These are phyloP conservation scores for Syngnathus rostellatus DNA, from an alignment of 2,797 vertebrate genomes.

Conservation along the genomic window DNA sequence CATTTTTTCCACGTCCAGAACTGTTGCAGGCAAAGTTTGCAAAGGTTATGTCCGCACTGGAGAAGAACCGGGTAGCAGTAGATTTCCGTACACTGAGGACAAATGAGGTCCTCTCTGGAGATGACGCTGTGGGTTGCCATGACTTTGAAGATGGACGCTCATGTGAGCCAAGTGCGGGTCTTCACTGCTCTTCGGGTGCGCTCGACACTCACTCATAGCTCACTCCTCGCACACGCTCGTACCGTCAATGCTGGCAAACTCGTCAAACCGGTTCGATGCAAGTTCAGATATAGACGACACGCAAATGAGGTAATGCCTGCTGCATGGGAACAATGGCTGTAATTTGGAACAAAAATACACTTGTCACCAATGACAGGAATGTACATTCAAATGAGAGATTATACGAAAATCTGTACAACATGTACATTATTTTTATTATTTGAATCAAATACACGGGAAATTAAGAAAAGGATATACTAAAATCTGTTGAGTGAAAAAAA, in stretches of 20 bases:
- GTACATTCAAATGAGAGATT: no score
- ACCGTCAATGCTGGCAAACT: slow-evolving; percentile 27
- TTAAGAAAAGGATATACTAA: no score
- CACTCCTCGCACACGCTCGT: no score
- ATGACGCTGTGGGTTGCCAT: slow-evolving; percentile 36
- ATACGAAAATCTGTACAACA: no score
- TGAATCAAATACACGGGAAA: no score
- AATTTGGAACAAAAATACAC: not conserved
- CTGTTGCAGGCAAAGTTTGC: slow-evolving; percentile 56
- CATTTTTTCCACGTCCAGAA: slow-evolving; percentile 53
- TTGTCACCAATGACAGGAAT: no score
- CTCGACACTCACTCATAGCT: not conserved
- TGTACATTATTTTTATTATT: no score
- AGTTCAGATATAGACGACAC: no score
- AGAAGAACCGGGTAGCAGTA: slow-evolving; percentile 55
- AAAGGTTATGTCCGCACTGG: slow-evolving; percentile 61
- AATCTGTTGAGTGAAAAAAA: no score
- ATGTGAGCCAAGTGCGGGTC: not conserved
- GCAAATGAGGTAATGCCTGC: not conserved
- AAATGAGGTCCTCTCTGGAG: slow-evolving; percentile 39
- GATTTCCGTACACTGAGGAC: slow-evolving; percentile 52
- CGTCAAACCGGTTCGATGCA: slow-evolving; percentile 37
- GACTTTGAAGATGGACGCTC: slow-evolving; percentile 7
- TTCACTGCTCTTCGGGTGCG: not conserved
- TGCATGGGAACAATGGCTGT: not conserved